phyloP scores from a whole-genome alignment of 1,140 invertebrate genomes.

The Zaprionus nigranus region DNA sequence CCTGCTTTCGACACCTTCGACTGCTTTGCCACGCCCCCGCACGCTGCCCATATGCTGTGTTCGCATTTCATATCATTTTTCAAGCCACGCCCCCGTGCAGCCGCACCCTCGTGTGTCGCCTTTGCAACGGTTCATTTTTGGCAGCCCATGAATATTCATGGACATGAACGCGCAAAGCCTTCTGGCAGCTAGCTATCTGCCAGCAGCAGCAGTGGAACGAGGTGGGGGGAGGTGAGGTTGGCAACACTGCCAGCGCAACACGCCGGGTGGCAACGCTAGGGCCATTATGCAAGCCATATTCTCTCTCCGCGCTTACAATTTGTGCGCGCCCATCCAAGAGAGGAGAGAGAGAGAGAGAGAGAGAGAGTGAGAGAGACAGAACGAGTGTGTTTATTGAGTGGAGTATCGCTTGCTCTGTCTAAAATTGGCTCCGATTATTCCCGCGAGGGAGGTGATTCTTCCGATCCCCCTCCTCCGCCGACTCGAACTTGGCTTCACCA shows the following conservation, averaged over 20 bases:
- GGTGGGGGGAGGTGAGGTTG: not conserved
- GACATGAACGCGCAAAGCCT: constrained; percentile 74
- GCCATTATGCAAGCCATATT: constrained; percentile 48
- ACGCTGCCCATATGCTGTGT: constrained; percentile 10
- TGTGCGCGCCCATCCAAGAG: constrained; percentile 23
- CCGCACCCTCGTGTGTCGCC: constrained; percentile 17
- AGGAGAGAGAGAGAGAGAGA: not conserved
- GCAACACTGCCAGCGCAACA: not conserved
- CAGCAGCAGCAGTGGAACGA: constrained; percentile 46
- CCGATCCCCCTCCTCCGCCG: not conserved
- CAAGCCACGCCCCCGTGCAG: constrained; percentile 24
- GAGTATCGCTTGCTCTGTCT: constrained; percentile 7
- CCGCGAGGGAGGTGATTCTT: not conserved
- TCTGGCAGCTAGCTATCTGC: constrained; percentile 54
- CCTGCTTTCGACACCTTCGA: constrained; percentile 40
- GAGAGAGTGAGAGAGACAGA: not conserved
- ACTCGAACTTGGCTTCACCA: not conserved
- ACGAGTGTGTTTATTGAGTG: not conserved
- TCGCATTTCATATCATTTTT: constrained; percentile 51
- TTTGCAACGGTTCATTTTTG: constrained; percentile 62
- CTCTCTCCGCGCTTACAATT: constrained; percentile 37
- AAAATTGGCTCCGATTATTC: constrained; percentile 17
- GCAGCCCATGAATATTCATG: constrained; percentile 79
- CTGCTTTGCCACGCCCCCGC: not conserved
- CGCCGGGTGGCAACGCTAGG: not conserved